Base-by-base conservation (phyloP, 2,888 invertebrate species). In the Myopa tessellatipennis region DNA sequence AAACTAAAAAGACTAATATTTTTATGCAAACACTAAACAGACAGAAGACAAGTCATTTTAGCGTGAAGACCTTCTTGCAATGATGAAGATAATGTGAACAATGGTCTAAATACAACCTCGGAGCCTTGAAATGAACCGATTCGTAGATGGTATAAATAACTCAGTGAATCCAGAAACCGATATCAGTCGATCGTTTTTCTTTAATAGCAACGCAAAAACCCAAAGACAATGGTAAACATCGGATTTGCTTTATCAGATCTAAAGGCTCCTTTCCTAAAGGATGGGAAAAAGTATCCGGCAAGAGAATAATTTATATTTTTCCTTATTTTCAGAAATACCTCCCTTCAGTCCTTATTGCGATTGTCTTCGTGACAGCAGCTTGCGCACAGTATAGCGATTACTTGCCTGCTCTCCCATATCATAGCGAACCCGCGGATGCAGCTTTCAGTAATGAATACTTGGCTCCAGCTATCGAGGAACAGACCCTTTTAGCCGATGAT, bases 61-160 rank as follows among this genome's bases (percentile, higher is more conserved):
- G 26, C 26, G 26, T 26, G 26, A 2, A 26, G 26, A 26, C 26
- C 26, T 26, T 26, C 26, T 26, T 26, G 1, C 26, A 26, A 26
- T 26, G 26, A 26, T 26, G 26, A 26, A 26, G 26, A 26, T 26
- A 26, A 26, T 26, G 26, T 26, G 26, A 26, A 26, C 26, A 26
- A 26, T 26, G 26, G 26, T 26, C 26, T 2, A 26, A 26, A 26
- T 26, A 26, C 26, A 26, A 26, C 26, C 26, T 26, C 26, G 26
- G 26, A 26, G 26, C 26, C 26, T 26, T 26, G 26, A 26, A 26
- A 26, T 26, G 26, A 26, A 26, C 26, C 26, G 26, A 26, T 26
- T 45, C 45, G 6, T 45, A 10, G 34, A 55, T 58, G 36, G 76
- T 80, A 80, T 80, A 80, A 80, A 80, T 78, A 76, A n/a, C 71